Evolutionary conservation across 2,888 invertebrate species (phyloP).

Genomic region (Dione vanillae): DNA sequence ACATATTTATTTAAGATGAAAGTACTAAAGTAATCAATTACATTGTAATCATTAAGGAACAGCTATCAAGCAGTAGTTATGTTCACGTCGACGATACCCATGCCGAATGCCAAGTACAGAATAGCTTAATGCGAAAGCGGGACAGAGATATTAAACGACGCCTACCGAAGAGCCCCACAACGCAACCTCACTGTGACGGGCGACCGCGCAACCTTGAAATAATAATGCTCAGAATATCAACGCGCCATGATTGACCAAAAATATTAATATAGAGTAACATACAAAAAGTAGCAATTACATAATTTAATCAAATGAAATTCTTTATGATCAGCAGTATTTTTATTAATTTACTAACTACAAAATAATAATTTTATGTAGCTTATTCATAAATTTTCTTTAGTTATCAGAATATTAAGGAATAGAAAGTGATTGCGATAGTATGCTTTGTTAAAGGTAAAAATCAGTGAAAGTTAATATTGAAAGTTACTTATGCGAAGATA

Average conservation of each 20-base stretch:
- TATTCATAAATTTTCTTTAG: neutral
- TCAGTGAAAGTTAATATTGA: conserved; percentile 77
- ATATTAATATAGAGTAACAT: conserved; percentile 74
- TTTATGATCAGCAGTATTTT: neutral
- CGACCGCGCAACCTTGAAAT: conserved; percentile 84
- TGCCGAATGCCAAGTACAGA: conserved; percentile 79
- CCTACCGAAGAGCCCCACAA: conserved; percentile 83
- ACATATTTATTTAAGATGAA: conserved; percentile 2
- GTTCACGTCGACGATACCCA: conserved; percentile 60
- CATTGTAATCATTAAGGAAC: conserved; percentile 61
- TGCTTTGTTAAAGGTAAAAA: conserved; percentile 54
- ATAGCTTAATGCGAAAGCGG: conserved; percentile 77
- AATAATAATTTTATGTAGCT: neutral
- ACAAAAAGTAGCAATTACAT: conserved; percentile 53
- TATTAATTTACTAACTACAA: conserved; percentile 1
- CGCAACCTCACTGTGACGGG: conserved; percentile 81
- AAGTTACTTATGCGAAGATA: conserved; percentile 77
- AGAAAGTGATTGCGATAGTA: conserved; percentile 10
- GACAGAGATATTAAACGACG: conserved; percentile 80
- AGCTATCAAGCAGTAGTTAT: conserved; percentile 70
- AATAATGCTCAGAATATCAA: conserved; percentile 84
- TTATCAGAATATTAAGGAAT: neutral
- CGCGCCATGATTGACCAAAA: conserved; percentile 83
- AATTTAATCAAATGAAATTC: conserved; percentile 51
- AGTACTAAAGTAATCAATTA: conserved; percentile 45